These are phyloP conservation scores for Pentalonia nigronervosa DNA, from an alignment of 1,140 invertebrate genomes.

Conservation along the genomic window DNA sequence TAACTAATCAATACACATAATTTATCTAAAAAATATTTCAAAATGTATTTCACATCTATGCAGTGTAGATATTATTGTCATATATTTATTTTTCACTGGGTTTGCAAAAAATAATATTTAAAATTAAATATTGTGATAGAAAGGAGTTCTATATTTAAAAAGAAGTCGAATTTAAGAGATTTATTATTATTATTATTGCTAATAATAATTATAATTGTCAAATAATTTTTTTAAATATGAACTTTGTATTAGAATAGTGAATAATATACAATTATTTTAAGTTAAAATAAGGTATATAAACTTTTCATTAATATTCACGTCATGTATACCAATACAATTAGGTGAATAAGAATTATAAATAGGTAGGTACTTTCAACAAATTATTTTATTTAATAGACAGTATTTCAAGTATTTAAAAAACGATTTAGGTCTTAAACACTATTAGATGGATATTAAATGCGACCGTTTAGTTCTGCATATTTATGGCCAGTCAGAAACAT, in stretches of 20 bases:
- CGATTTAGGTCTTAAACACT: background rate
- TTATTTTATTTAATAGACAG: background rate
- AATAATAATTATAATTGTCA: background rate
- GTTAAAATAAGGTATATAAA: background rate
- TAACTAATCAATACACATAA: background rate
- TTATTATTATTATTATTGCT: background rate
- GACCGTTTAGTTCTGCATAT: conserved; percentile 4
- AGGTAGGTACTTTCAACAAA: background rate
- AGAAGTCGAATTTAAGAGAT: background rate
- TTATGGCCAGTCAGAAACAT: background rate
- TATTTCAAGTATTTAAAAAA: conserved; percentile 15
- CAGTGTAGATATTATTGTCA: background rate
- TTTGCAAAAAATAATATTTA: no score
- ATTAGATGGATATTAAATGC: background rate
- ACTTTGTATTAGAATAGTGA: background rate
- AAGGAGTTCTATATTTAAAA: background rate
- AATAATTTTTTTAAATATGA: background rate
- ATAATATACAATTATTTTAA: background rate
- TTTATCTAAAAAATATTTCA: background rate
- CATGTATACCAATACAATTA: background rate
- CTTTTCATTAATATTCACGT: background rate
- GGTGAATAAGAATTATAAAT: background rate
- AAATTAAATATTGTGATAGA: no score
- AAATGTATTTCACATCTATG: background rate
- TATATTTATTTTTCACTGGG: background rate